phyloP scores from a whole-genome alignment of 1,140 invertebrate genomes.

The Drosophila quadrilineata region DNA sequence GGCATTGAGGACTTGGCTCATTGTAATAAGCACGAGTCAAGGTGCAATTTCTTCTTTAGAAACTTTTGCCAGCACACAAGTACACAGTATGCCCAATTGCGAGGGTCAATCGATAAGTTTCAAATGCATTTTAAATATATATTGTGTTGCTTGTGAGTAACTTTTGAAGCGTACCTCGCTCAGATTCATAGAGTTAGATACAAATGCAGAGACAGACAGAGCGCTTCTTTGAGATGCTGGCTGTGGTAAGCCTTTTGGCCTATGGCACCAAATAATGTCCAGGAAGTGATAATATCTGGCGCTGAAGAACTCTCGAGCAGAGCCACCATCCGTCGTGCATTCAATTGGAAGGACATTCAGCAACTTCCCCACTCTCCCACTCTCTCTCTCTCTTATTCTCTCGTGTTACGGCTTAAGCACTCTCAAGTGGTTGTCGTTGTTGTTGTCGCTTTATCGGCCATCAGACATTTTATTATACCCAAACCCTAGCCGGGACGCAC shows the following conservation, averaged over 20 bases:
- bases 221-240: constrained; percentile 50
- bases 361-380: no score
- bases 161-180: neutral
- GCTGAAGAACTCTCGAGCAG: constrained; percentile 48
- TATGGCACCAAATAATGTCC: constrained; percentile 74
- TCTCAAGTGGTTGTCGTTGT: constrained; percentile 28
- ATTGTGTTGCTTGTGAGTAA: no score
- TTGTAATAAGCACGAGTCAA: constrained; percentile 72
- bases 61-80: constrained; percentile 41
- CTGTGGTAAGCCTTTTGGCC: constrained; percentile 68
- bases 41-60: constrained; percentile 74
- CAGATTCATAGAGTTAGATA: constrained; percentile 12
- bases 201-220: constrained; percentile 21
- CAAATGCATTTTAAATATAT: no score
- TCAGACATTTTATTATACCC: constrained; percentile 66
- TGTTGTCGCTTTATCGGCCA: constrained; percentile 56
- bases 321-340: constrained; percentile 49
- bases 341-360: constrained; percentile 63
- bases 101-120: constrained; percentile 29
- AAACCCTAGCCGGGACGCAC: neutral
- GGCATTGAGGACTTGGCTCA: constrained; percentile 55
- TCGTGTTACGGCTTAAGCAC: constrained; percentile 40
- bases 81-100: neutral
- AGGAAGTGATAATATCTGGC: constrained; percentile 73
- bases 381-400: neutral